phyloP scores from a whole-genome alignment of 2,888 invertebrate genomes.

The Rhorus exstirpatorius region DNA sequence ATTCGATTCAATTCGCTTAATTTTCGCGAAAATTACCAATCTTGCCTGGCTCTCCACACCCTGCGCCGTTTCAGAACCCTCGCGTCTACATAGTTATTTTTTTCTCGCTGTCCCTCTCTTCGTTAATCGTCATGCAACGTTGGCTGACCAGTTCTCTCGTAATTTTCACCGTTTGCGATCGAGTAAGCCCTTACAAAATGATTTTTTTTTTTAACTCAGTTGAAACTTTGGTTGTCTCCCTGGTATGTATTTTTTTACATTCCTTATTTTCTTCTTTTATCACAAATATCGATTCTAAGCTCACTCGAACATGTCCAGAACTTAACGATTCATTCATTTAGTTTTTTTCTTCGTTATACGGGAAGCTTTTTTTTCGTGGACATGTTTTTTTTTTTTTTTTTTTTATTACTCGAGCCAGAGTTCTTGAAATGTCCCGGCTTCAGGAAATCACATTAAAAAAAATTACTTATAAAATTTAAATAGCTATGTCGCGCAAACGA shows the following conservation, averaged over 20 bases:
- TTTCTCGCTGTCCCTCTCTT: conserved; percentile 21
- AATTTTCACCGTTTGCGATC: conserved; percentile 7
- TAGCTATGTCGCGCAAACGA: too few relatives aligned
- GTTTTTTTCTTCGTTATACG: too few relatives aligned
- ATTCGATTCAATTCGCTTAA: conserved; percentile 84
- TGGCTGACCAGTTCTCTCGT: conserved; percentile 4
- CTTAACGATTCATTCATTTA: too few relatives aligned
- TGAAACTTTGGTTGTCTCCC: background rate
- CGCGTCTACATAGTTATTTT: conserved; percentile 12
- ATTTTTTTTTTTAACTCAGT: background rate
- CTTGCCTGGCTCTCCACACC: conserved; percentile 74
- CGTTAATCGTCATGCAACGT: background rate
- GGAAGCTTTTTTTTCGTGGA: too few relatives aligned
- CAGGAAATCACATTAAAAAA: too few relatives aligned
- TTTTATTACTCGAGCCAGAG: too few relatives aligned
- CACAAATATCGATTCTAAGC: too few relatives aligned
- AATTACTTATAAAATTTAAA: too few relatives aligned
- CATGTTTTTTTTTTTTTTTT: too few relatives aligned
- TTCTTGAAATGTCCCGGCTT: too few relatives aligned
- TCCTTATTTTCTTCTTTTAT: too few relatives aligned
- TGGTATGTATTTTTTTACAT: background rate
- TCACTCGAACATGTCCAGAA: too few relatives aligned
- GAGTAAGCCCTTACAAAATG: background rate
- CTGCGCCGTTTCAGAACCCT: background rate
- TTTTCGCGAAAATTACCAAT: conserved; percentile 84